Conservation (phyloP, 2,888 invertebrate genomes). For the Campopleginae sp. region DNA sequence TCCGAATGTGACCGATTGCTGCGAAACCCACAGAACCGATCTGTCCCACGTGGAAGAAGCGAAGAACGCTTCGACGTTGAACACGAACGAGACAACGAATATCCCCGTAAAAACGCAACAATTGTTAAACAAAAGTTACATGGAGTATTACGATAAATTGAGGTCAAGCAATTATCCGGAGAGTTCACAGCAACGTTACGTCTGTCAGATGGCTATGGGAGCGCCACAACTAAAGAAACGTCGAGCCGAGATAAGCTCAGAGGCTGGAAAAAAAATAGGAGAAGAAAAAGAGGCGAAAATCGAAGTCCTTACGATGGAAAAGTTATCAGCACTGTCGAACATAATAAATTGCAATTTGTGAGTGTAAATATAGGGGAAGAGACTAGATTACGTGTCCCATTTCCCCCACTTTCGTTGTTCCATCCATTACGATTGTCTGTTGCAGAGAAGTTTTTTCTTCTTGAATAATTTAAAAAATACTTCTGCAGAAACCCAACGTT, state of each 20-base stretch:
- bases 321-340: constrained; percentile 77
- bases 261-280: constrained; percentile 32
- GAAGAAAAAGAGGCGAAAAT: constrained; percentile 55
- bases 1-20: constrained; percentile 31
- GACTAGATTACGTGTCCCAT: background rate
- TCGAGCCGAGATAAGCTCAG: constrained; percentile 52
- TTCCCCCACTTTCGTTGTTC: background rate
- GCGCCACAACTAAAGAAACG: constrained; percentile 69
- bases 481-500: constrained; percentile 69
- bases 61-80: constrained; percentile 20
- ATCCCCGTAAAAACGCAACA: constrained; percentile 77
- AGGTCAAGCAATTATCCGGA: constrained; percentile 66
- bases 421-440: background rate
- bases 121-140: constrained; percentile 78
- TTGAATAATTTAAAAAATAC: constrained; percentile 12
- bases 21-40: constrained; percentile 53
- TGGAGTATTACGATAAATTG: constrained; percentile 78
- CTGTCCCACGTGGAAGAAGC: constrained; percentile 29
- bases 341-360: constrained; percentile 79
- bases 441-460: background rate
- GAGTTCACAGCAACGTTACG: constrained; percentile 68
- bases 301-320: constrained; percentile 74
- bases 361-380: constrained; percentile 46
- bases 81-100: constrained; percentile 63
- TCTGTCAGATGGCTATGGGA: constrained; percentile 70